Base-by-base conservation (phyloP, 1,140 invertebrate genomes). In the Drosophila melanogaster region DNA sequence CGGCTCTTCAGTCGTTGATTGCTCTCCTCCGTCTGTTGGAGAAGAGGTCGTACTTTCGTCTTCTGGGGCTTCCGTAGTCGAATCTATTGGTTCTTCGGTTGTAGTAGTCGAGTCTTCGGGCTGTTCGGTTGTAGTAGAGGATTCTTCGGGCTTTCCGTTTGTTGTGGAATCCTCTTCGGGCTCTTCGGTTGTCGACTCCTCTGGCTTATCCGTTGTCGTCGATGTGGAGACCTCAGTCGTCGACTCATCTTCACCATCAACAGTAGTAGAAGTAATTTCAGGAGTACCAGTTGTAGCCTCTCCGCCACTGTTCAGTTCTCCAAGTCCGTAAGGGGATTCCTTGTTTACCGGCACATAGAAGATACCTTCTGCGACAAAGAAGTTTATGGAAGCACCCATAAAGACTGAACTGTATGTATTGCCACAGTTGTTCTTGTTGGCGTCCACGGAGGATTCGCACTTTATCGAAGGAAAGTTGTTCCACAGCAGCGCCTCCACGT, bases 341-440 rank as follows among this genome's bases (percentile, higher is more conserved):
- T 53, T 66, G 40, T 90, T 86, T 0, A 90, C 54, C 0, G 86
- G 86, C n/a, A 90, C 86, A 46, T 79, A 80, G 8, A 79, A 87
- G 22, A 69, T 56, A 3, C 74, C 66, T 1, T 90, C 79, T 11
- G 86, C 81, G 2, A 70, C 15, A 17, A 51, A 14, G 0, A 35
- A 33, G 43, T 90, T 90, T 0, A 71, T 17, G 0, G 6, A 0
- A 7, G 71, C 55, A 1, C 86, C 86, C 86, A 90, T 86, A 24
- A 55, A 53, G 2, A 85, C 38, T 2, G 79, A 62, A 65, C 86
- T 81, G 57, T 73, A 90, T 11, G 74, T 71, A 8, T 66, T 76
- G 22, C 73, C 80, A n/a, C 86, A 90, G 24, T 69, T 47, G 24
- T 87, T 87, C 1, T 77, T 71, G 19, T 76, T 66, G 54, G 84